Evolutionary conservation across 2,797 vertebrate species (phyloP).

Genomic region (Eurystomus glaucurus): DNA sequence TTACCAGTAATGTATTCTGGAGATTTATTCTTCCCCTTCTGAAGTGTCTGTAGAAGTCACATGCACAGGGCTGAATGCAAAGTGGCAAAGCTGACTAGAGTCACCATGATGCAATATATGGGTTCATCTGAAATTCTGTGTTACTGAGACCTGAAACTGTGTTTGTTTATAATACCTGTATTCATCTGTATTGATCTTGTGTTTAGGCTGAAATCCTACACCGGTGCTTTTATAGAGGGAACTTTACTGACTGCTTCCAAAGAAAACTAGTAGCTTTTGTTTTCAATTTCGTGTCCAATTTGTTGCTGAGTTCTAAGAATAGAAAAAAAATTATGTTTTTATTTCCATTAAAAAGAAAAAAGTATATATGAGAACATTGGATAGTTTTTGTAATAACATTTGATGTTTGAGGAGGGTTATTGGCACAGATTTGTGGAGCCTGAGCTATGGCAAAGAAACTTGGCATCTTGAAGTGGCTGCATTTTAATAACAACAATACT

Average conservation of each 20-base stretch:
- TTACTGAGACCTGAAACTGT: not conserved
- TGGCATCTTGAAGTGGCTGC: not conserved
- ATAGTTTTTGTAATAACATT: not conserved
- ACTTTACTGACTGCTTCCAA: not conserved
- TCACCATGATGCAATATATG: not conserved
- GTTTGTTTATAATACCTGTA: not conserved
- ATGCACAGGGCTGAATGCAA: not conserved
- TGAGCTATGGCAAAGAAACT: not conserved
- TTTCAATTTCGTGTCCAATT: not conserved
- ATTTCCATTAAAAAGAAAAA: not conserved
- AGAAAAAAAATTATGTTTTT: not conserved
- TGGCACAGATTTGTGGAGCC: not conserved
- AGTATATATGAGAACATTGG: not conserved
- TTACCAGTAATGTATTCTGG: not conserved
- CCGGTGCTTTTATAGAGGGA: not conserved
- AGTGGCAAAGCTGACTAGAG: not conserved
- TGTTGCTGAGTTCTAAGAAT: not conserved
- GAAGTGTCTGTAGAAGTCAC: not conserved
- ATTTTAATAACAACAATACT: constrained; percentile 33
- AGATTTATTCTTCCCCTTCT: not conserved
- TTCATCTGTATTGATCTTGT: not conserved
- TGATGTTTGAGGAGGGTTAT: not conserved
- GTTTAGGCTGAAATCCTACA: not conserved
- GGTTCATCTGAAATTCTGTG: not conserved
- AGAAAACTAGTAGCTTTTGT: not conserved